Evolutionary conservation across 2,113 vertebrate species (phyloP), one percentile per base, ranked within the genome.

Genomic region (Hystrix brachyura): DNA sequence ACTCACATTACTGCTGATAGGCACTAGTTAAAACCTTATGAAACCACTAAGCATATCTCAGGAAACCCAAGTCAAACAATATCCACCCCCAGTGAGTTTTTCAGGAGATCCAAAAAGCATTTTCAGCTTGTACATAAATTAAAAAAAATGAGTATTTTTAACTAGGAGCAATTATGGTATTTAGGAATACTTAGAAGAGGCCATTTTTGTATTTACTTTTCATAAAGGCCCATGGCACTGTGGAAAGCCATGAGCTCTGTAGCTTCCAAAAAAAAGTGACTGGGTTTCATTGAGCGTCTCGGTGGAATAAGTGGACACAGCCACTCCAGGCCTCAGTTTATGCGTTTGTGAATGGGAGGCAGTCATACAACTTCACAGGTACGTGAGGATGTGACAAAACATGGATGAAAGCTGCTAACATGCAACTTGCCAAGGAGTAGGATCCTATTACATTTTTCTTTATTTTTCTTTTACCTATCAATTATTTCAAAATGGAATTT

Each of bases 121-220:
- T 97, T 97, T 96, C 94, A 91, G 79, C 95, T 90, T 90, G 90
- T 95, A 21, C 67, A 87, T 98, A 98, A 98, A 98, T 98, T 96
- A 23, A 43, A 96, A 43, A 96, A 97, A 96, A 83, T 69, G 65
- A 94, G 19, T 87, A 69, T 98, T 92, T 97, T 98, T 90, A 95
- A 96, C 90, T 65, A 90, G 83, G 34, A 72, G 8, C 93, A 90
- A 96, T 97, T 96, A 93, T 34, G 78, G 60, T 80, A 53, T 95
- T 98, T 98, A 96, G 85, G 89, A 94, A 97, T 97, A 94, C 97
- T 98, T 98, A 96, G 93, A 91, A 97, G 94, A 97, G 94, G 82
- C n/a, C 11, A 23, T 85, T 46, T 59, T 87, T 97, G 80, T 97
- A 95, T 79, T 91, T 90, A 94, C 65, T 89, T 84, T 96, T 64